Conservation (phyloP, 2,888 invertebrate genomes). For the Volucella inflata region DNA sequence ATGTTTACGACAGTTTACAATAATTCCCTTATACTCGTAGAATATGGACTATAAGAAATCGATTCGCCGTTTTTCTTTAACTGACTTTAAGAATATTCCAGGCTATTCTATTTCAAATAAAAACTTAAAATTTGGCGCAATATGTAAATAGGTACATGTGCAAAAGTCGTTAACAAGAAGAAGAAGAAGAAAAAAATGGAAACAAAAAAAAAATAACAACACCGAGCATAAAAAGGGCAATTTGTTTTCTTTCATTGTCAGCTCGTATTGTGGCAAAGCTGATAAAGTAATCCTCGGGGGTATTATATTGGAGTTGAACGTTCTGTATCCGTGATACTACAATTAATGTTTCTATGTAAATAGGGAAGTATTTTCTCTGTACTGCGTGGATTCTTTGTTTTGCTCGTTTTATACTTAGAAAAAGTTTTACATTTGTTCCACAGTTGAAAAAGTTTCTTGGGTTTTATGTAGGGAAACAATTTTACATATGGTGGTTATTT, state of each 20-base stretch:
- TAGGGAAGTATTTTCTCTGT: constrained; percentile 30
- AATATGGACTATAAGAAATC: no score
- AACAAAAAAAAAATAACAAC: background rate
- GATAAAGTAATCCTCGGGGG: constrained; percentile 51
- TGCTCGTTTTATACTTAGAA: background rate
- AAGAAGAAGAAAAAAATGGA: background rate
- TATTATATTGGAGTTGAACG: constrained; percentile 39
- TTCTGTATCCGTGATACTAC: constrained; percentile 34
- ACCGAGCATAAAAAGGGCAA: background rate
- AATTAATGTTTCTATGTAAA: constrained; percentile 49
- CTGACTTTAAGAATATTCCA: no score
- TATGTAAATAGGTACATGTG: no score
- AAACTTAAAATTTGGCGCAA: no score
- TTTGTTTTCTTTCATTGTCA: constrained; percentile 13
- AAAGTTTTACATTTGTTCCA: constrained; percentile 12
- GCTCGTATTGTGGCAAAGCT: constrained; percentile 27
- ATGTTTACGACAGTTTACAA: no score
- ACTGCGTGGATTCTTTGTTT: constrained; percentile 29
- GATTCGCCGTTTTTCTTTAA: background rate
- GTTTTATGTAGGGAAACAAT: constrained; percentile 5
- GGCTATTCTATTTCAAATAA: no score
- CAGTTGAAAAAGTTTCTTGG: background rate
- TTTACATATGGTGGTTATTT: constrained; percentile 27
- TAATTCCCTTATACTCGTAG: no score
- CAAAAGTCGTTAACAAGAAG: background rate